phyloP scores from a whole-genome alignment of 2,113 vertebrate genomes.

The Electrona antarctica region DNA sequence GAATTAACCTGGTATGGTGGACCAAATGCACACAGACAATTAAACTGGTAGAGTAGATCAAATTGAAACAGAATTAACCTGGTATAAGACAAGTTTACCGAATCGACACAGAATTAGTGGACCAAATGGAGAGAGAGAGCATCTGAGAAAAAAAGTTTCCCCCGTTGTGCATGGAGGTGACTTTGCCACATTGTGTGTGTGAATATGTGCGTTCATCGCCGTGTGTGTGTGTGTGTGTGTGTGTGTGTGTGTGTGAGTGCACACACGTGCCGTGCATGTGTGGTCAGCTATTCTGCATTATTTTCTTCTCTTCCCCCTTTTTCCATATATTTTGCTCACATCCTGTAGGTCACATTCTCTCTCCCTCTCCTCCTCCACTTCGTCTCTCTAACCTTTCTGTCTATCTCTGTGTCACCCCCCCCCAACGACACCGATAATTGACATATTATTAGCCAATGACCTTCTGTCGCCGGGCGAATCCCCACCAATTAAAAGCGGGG shows the following conservation, averaged over 20 bases:
- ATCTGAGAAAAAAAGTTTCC: conserved; percentile 27
- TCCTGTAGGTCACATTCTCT: neutral
- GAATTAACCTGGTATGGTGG: no score
- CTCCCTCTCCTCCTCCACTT: neutral
- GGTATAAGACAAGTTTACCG: neutral
- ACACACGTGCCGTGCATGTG: neutral
- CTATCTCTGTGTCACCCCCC: neutral
- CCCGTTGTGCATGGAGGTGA: conserved; percentile 65
- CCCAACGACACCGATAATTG: conserved; percentile 53
- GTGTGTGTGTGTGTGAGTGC: neutral
- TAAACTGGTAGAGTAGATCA: conserved; percentile 20
- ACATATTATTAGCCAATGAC: conserved; percentile 68
- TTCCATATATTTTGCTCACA: neutral
- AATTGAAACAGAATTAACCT: neutral
- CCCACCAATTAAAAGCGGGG: conserved; percentile 60
- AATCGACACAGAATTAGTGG: conserved; percentile 14
- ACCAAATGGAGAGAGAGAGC: conserved; percentile 5
- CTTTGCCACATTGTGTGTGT: conserved; percentile 48
- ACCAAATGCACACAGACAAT: neutral
- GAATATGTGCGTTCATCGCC: conserved; percentile 5
- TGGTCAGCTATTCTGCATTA: conserved; percentile 15
- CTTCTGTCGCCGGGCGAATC: conserved; percentile 50
- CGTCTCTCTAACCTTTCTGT: neutral
- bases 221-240: neutral
- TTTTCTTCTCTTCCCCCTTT: conserved; percentile 3